phyloP scores from a whole-genome alignment of 2,797 vertebrate species.

The Eleutherodactylus coqui region DNA sequence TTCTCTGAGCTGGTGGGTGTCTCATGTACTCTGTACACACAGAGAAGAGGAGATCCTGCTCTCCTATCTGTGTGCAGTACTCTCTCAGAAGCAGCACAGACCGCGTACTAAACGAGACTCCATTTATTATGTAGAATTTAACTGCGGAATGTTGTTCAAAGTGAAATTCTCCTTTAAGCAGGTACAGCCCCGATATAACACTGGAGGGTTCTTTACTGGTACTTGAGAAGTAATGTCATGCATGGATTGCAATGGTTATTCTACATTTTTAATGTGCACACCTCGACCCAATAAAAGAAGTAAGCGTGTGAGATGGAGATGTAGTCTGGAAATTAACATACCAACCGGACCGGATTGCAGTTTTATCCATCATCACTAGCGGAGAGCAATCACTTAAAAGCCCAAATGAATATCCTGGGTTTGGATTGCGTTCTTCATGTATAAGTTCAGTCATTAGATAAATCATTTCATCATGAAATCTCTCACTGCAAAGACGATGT shows the following conservation, averaged over 20 bases:
- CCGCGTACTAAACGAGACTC: too few species aligned
- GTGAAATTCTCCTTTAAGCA: too few species aligned
- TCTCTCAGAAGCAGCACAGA: too few species aligned
- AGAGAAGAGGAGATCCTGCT: too few species aligned
- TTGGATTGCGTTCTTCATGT: background rate
- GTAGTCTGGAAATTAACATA: background rate
- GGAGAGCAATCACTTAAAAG: background rate
- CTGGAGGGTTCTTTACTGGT: background rate
- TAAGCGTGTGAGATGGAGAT: background rate
- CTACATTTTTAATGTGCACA: background rate
- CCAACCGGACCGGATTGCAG: background rate
- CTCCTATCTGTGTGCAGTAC: too few species aligned
- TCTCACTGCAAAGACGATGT: constrained; percentile 39
- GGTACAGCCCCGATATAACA: too few species aligned
- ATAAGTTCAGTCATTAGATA: constrained; percentile 37
- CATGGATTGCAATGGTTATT: background rate
- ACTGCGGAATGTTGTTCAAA: too few species aligned
- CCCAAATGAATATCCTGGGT: background rate
- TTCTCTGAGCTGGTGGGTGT: too few species aligned
- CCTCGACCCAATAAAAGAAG: background rate
- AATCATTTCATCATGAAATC: constrained; percentile 34
- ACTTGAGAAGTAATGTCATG: background rate
- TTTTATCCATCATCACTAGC: background rate
- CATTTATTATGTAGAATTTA: too few species aligned
- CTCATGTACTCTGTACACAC: too few species aligned